A percentile compares a stretch with the other conserved stretches of the same genome.
Conservation (phyloP, 2,888 invertebrate genomes). For the Epirrhoe tristata region DNA sequence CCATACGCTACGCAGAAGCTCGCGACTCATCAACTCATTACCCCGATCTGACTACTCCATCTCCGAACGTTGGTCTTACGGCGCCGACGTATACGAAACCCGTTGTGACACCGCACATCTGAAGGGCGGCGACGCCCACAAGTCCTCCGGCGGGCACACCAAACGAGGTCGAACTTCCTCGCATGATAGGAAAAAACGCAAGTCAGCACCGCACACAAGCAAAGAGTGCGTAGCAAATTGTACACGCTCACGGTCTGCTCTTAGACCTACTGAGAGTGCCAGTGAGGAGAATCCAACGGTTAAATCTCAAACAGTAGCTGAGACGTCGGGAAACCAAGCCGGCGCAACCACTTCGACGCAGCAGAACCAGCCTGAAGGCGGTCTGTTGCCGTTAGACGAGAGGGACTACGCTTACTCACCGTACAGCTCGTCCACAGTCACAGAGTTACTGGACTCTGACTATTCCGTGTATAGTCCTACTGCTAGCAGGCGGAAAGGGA, state of each 20-base stretch:
- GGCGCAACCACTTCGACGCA: constrained; percentile 59
- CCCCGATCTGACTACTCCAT: constrained; percentile 84
- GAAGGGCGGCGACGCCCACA: constrained; percentile 70
- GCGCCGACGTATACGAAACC: constrained; percentile 82
- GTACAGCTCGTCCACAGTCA: constrained; percentile 80
- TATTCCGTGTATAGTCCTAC: constrained; percentile 81
- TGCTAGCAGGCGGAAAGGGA: constrained; percentile 73
- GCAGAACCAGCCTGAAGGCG: constrained; percentile 70
- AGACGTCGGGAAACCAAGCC: constrained; percentile 58
- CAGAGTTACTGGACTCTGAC: constrained; percentile 79
- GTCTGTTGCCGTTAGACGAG: constrained; percentile 79
- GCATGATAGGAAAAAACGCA: constrained; percentile 78
- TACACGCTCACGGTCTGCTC: constrained; percentile 81
- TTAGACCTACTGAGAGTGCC: constrained; percentile 75
- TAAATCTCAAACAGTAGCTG: constrained; percentile 59
- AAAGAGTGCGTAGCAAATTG: constrained; percentile 78
- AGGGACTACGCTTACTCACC: constrained; percentile 82
- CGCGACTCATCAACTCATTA: constrained; percentile 80
- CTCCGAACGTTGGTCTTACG: constrained; percentile 86
- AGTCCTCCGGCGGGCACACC: constrained; percentile 57
- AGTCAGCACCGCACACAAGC: constrained; percentile 61
- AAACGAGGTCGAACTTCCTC: constrained; percentile 74
- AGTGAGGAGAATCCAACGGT: constrained; percentile 66
- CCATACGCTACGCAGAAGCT: constrained; percentile 72
- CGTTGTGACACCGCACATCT: constrained; percentile 72